phyloP scores from a whole-genome alignment of 2,113 vertebrate genomes.

The Cebidichthys violaceus region DNA sequence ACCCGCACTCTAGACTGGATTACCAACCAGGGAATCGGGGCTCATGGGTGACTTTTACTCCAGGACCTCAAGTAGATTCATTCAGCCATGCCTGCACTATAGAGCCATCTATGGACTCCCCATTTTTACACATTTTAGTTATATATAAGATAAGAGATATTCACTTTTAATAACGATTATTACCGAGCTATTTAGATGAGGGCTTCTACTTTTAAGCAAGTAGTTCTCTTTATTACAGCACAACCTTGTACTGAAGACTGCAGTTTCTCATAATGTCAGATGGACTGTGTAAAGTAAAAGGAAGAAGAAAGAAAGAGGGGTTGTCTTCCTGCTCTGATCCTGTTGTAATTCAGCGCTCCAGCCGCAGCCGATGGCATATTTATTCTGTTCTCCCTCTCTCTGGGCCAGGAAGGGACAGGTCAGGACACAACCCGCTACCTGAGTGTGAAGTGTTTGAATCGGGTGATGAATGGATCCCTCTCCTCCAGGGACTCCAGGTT shows the following conservation, averaged over 20 bases:
- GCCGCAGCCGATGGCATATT: slow-evolving; percentile 57
- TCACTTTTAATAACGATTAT: background rate
- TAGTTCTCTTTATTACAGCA: background rate
- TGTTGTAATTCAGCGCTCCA: slow-evolving; percentile 55
- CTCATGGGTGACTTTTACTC: no score
- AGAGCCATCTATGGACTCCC: background rate
- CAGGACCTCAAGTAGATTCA: background rate
- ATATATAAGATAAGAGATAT: background rate
- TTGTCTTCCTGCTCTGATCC: slow-evolving; percentile 54
- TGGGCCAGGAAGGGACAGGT: slow-evolving; percentile 43
- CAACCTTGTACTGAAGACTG: background rate
- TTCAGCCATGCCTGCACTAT: background rate
- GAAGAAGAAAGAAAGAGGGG: slow-evolving; percentile 4
- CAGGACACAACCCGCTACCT: slow-evolving; percentile 45
- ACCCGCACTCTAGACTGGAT: no score
- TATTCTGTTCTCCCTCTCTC: slow-evolving; percentile 58
- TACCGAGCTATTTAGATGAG: background rate
- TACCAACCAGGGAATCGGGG: no score
- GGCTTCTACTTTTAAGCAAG: background rate
- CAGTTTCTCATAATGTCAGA: background rate
- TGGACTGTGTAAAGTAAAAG: slow-evolving; percentile 10
- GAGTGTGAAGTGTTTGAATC: slow-evolving; percentile 69
- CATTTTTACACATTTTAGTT: background rate
- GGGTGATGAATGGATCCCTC: slow-evolving; percentile 60
- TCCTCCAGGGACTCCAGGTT: slow-evolving; percentile 19